Percentiles rank a stretch among this genome's conserved stretches.
Conservation (phyloP, 1,140 invertebrate genomes). For the Brachionus rubens region DNA sequence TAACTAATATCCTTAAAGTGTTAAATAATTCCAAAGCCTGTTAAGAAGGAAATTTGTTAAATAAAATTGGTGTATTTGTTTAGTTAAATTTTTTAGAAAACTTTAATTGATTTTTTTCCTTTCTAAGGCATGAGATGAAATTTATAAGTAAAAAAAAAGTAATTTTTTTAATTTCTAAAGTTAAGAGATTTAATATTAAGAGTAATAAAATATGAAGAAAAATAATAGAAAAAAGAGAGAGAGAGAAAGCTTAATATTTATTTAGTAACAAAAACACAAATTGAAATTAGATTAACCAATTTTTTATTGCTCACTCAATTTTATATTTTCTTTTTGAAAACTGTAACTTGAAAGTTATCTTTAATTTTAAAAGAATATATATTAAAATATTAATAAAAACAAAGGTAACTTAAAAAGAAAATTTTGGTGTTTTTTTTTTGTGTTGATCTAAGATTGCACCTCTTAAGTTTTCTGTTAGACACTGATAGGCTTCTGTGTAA, state of each 20-base stretch:
- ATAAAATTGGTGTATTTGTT: no score
- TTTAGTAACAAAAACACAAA: slow-evolving; percentile 27
- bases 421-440: no score
- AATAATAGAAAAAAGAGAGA: background rate
- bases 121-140: background rate
- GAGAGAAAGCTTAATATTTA: slow-evolving; percentile 23
- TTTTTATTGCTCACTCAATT: slow-evolving; percentile 30
- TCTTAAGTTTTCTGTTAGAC: no score
- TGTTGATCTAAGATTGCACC: no score
- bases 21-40: no score
- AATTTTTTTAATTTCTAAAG: background rate
- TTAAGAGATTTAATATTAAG: slow-evolving; percentile 31
- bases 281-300: slow-evolving; percentile 39
- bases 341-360: slow-evolving; percentile 27
- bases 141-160: no score
- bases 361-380: no score
- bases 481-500: no score
- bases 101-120: slow-evolving; percentile 34
- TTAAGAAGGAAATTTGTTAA: no score
- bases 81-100: background rate
- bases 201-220: slow-evolving; percentile 1
- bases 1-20: no score
- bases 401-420: background rate
- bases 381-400: slow-evolving; percentile 27
- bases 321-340: background rate